Evolutionary conservation across 1,140 invertebrate genomes (phyloP).

Genomic region (Oncopodura yosiiana): DNA sequence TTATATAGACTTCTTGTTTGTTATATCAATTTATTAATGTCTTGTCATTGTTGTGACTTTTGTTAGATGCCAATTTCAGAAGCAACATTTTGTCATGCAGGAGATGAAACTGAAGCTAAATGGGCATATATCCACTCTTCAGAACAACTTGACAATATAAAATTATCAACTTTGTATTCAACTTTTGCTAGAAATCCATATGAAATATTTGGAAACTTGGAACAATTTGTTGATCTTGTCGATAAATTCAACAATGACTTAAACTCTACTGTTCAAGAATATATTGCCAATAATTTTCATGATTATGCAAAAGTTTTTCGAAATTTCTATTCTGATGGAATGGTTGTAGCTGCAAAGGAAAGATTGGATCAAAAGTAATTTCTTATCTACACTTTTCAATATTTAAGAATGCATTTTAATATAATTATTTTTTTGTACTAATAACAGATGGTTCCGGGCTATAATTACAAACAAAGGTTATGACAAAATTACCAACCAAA

Average conservation of each 20-base stretch:
- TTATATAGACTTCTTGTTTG: too few relatives aligned
- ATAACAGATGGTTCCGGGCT: not conserved
- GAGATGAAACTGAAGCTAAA: too few relatives aligned
- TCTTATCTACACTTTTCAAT: not conserved
- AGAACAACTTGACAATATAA: too few relatives aligned
- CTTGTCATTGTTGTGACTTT: too few relatives aligned
- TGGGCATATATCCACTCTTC: too few relatives aligned
- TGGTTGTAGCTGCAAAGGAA: not conserved
- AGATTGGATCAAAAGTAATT: not conserved
- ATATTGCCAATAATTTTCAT: not conserved
- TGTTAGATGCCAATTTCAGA: too few relatives aligned
- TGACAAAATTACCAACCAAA: not conserved
- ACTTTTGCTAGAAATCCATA: not conserved
- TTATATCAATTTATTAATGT: too few relatives aligned
- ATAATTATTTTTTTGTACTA: not conserved
- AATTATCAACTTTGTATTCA: too few relatives aligned
- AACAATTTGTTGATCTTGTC: constrained; percentile 3
- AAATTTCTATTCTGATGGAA: not conserved
- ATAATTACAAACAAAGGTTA: not conserved
- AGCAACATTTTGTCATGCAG: too few relatives aligned
- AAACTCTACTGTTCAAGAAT: not conserved
- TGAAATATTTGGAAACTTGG: not conserved
- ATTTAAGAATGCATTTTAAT: not conserved
- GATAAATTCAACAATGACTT: not conserved
- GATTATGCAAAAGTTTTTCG: not conserved